These are phyloP conservation scores for Myripristis jacobus DNA, from an alignment of 2,797 vertebrate species.

Conservation along the genomic window DNA sequence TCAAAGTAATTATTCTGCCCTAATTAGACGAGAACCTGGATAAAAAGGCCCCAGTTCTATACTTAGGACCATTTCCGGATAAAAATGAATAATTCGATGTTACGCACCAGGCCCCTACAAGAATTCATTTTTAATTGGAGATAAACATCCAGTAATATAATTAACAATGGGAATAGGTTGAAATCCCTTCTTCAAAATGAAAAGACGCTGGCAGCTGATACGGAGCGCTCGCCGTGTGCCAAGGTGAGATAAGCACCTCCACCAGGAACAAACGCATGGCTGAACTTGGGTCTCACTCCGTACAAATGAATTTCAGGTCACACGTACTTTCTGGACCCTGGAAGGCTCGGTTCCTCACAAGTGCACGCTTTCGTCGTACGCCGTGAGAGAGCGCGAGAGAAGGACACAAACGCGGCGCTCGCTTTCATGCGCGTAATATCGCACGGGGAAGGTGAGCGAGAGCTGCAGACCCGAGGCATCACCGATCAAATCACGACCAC, in stretches of 20 bases:
- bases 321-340: not conserved
- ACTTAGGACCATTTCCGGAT: conserved; percentile 68
- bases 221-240: conserved; percentile 16
- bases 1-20: conserved; percentile 79
- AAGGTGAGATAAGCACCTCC: not conserved
- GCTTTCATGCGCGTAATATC: too few species aligned
- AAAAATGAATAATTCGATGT: conserved; percentile 61
- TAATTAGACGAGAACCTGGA: conserved; percentile 76
- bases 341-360: conserved; percentile 5
- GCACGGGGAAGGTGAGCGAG: too few species aligned
- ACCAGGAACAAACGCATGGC: conserved; percentile 5
- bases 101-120: conserved; percentile 58
- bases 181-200: conserved; percentile 51
- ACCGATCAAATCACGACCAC: too few species aligned
- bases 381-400: too few species aligned
- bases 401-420: too few species aligned
- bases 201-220: conserved; percentile 52
- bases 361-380: too few species aligned
- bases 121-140: conserved; percentile 63
- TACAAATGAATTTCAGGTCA: not conserved
- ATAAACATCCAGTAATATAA: conserved; percentile 68
- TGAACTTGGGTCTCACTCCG: conserved; percentile 19
- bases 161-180: conserved; percentile 68
- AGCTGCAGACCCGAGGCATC: too few species aligned
- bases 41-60: conserved; percentile 55